A percentile compares a stretch with the other conserved stretches of the same genome.
These are phyloP conservation scores for Indicator maculatus DNA, from an alignment of 2,113 vertebrate genomes.

Conservation along the genomic window DNA sequence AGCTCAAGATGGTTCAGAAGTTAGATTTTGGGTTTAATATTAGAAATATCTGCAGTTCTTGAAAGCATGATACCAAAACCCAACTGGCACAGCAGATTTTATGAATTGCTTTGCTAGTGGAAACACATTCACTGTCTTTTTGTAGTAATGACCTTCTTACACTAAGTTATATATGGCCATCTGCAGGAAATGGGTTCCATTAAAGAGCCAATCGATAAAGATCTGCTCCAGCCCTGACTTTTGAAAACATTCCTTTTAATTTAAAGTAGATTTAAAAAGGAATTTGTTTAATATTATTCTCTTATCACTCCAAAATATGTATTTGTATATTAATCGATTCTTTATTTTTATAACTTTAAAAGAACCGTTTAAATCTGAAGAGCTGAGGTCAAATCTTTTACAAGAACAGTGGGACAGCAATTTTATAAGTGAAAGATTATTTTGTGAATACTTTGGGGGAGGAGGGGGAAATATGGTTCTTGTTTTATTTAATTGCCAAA, in stretches of 20 bases:
- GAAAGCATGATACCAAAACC: constrained; percentile 34
- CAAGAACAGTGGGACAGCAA: constrained; percentile 2
- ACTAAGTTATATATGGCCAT: constrained; percentile 26
- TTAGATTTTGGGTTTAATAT: constrained; percentile 60
- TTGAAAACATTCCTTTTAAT: constrained; percentile 66
- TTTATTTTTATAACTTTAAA: constrained; percentile 62
- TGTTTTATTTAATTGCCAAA: constrained; percentile 36
- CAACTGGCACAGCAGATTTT: constrained; percentile 56
- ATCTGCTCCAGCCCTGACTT: constrained; percentile 47
- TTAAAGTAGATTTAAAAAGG: constrained; percentile 65
- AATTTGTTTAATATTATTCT: constrained; percentile 60
- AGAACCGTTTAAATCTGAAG: constrained; percentile 54
- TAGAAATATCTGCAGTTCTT: constrained; percentile 59
- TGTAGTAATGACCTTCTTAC: constrained; percentile 55
- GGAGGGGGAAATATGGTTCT: constrained; percentile 27
- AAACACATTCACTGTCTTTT: constrained; percentile 53
- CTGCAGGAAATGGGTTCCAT: constrained; percentile 60
- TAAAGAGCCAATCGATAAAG: constrained; percentile 54
- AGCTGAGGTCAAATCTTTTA: constrained; percentile 57
- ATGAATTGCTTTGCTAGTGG: constrained; percentile 52
- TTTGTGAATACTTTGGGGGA: constrained; percentile 54
- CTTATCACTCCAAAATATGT: constrained; percentile 57
- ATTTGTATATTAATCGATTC: constrained; percentile 68
- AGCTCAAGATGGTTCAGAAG: constrained; percentile 26
- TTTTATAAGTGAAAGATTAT: constrained; percentile 21